Conservation (phyloP, 1,140 invertebrate species). For the Apocrypta bakeri region DNA sequence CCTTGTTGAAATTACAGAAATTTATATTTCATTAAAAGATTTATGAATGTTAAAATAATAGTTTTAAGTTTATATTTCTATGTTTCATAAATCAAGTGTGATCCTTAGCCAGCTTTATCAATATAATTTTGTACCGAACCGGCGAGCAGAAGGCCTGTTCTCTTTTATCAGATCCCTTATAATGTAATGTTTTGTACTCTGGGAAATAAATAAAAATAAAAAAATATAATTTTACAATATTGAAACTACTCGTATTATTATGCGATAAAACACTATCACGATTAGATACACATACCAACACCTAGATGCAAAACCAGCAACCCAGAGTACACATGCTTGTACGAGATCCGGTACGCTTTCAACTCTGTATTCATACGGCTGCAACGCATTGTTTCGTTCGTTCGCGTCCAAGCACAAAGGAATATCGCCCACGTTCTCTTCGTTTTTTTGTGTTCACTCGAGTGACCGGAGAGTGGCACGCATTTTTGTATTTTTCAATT, state of each 20-base stretch:
- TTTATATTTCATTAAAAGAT: too few relatives aligned
- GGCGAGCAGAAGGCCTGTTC: too few relatives aligned
- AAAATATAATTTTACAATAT: not conserved
- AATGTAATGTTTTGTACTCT: too few relatives aligned
- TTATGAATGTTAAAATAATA: too few relatives aligned
- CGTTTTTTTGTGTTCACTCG: conserved; percentile 33
- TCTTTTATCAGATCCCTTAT: too few relatives aligned
- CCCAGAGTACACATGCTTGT: not conserved
- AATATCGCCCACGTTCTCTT: conserved; percentile 35
- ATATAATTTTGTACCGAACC: too few relatives aligned
- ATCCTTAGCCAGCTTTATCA: too few relatives aligned
- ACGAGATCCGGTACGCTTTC: not conserved
- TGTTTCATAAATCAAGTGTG: too few relatives aligned
- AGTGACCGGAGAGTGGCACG: conserved; percentile 43
- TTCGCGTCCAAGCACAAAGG: conserved; percentile 55
- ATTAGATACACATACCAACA: not conserved
- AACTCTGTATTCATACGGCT: conserved; percentile 34
- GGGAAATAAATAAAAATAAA: too few relatives aligned
- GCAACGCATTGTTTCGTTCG: conserved; percentile 62
- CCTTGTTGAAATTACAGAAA: too few relatives aligned
- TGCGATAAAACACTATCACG: too few relatives aligned
- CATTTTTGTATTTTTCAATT: conserved; percentile 59
- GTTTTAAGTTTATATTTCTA: too few relatives aligned
- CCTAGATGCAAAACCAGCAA: not conserved
- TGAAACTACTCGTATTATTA: not conserved